Evolutionary conservation across 2,113 vertebrate species (phyloP).

Genomic region (Abramis brama): DNA sequence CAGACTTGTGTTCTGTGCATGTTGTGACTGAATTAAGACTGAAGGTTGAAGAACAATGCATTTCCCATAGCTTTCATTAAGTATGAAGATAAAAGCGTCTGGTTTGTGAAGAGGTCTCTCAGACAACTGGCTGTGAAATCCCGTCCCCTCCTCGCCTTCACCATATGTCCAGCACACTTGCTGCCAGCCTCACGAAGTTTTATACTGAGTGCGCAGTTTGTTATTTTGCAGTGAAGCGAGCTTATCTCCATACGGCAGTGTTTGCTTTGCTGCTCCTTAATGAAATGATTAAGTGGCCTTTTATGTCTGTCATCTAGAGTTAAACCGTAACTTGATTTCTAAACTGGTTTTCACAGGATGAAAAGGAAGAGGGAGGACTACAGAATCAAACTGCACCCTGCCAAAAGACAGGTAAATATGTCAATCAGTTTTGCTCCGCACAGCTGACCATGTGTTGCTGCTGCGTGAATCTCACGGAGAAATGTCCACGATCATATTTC

Average conservation of each 20-base stretch:
- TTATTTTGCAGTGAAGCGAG: neutral
- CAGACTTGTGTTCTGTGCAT: neutral
- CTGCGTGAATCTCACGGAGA: neutral
- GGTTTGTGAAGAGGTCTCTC: neutral
- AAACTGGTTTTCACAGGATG: constrained; percentile 61
- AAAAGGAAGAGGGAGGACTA: constrained; percentile 68
- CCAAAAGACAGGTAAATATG: constrained; percentile 71
- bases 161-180: constrained; percentile 25
- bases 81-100: neutral
- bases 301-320: constrained; percentile 14
- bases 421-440: neutral
- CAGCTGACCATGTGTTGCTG: neutral
- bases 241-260: constrained; percentile 21
- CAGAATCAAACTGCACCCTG: constrained; percentile 69
- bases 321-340: constrained; percentile 3
- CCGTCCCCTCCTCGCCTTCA: neutral
- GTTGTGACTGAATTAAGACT: neutral
- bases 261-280: constrained; percentile 14
- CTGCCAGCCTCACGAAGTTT: neutral
- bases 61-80: neutral
- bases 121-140: constrained; percentile 14
- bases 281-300: constrained; percentile 20
- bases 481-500: neutral
- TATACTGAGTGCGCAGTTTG: constrained; percentile 1
- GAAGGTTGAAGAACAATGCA: neutral